A percentile compares a stretch with the other conserved stretches of the same genome.
Evolutionary conservation across 53 echinoderm and acorn worm genomes (phyloP).

Genomic region (Henricia sp.): DNA sequence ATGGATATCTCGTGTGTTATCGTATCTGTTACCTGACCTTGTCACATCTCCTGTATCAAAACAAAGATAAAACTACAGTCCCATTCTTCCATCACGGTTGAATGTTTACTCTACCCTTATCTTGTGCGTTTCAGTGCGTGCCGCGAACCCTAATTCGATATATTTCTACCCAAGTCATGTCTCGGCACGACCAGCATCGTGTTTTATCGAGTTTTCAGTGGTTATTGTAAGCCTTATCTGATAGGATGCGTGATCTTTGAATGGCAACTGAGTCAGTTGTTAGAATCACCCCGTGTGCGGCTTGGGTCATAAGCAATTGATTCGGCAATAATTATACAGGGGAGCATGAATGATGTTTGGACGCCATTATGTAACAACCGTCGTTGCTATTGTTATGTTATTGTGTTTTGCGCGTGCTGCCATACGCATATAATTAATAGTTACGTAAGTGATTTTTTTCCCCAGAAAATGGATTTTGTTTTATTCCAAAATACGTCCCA

Average conservation of each 20-base stretch:
- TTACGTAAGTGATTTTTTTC: no score
- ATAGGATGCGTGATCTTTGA: not conserved
- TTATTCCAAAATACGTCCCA: no score
- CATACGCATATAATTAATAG: no score
- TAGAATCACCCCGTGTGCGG: no score
- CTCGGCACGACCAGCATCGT: not conserved
- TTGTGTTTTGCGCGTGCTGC: no score
- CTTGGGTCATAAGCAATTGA: no score
- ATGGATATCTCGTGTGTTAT: not conserved
- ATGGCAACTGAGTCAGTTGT: not conserved
- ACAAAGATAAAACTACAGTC: not conserved
- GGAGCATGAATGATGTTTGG: no score
- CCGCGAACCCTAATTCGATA: constrained; percentile 1
- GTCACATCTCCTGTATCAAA: constrained; percentile 20
- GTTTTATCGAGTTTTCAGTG: not conserved
- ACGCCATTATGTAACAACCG: no score
- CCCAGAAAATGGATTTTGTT: no score
- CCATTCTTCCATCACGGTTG: constrained; percentile 15
- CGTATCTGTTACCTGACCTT: not conserved
- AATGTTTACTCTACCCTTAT: constrained; percentile 15
- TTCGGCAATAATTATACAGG: no score
- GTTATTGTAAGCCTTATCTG: constrained; percentile 4
- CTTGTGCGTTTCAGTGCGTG: constrained; percentile 9
- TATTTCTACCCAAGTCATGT: not conserved
- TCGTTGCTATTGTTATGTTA: no score